Evolutionary conservation across 2,888 invertebrate species (phyloP).

Genomic region (Sycophila texana): DNA sequence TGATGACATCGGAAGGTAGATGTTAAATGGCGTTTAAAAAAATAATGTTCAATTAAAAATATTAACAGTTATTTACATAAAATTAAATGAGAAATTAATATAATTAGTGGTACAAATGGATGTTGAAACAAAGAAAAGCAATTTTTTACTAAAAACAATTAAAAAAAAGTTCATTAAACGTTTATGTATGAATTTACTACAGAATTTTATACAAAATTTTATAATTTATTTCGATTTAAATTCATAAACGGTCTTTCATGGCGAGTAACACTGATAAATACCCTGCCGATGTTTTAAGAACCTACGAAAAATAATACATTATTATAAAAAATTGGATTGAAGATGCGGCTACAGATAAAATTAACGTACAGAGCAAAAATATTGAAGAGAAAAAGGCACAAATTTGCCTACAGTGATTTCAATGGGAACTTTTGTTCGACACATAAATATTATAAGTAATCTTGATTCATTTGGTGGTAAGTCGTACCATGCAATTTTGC

Average conservation of each 20-base stretch:
- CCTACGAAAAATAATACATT: constrained; percentile 3
- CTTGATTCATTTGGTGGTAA: constrained; percentile 53
- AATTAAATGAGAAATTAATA: too few species aligned
- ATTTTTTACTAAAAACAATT: too few species aligned
- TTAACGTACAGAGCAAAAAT: not conserved
- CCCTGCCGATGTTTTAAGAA: constrained; percentile 20
- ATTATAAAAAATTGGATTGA: not conserved
- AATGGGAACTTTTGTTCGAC: constrained; percentile 59
- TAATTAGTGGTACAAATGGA: too few species aligned
- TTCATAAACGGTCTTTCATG: not conserved
- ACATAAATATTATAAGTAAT: constrained; percentile 59
- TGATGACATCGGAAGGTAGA: not conserved
- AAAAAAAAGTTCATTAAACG: too few species aligned
- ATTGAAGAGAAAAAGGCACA: constrained; percentile 59
- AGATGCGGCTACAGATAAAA: not conserved
- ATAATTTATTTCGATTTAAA: too few species aligned
- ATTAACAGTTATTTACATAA: too few species aligned
- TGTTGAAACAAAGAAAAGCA: too few species aligned
- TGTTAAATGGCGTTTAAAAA: not conserved
- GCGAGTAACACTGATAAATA: constrained; percentile 35
- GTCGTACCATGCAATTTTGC: constrained; percentile 62
- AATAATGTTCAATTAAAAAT: too few species aligned
- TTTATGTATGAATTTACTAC: too few species aligned
- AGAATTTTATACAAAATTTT: too few species aligned
- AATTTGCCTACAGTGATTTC: constrained; percentile 65